Percentiles rank a stretch among this genome's conserved stretches.
Evolutionary conservation across 2,797 vertebrate genomes (phyloP).

Genomic region (Amphiprion clarkii): DNA sequence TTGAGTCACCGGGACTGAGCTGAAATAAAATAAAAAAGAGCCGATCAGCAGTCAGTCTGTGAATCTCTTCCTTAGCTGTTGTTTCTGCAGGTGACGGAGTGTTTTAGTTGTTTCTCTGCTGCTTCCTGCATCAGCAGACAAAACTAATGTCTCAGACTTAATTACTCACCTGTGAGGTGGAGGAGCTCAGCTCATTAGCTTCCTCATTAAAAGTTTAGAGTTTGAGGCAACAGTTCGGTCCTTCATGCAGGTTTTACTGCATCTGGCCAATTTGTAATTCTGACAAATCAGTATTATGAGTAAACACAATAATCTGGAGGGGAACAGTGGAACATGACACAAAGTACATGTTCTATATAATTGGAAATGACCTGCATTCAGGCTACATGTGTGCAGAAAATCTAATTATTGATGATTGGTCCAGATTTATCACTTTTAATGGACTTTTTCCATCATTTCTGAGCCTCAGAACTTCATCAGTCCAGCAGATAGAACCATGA

Average conservation of each 20-base stretch:
- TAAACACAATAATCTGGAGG: too few species aligned
- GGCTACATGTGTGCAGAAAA: too few species aligned
- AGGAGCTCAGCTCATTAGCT: slow-evolving; percentile 37
- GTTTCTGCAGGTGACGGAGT: slow-evolving; percentile 16
- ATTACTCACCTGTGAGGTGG: slow-evolving; percentile 55
- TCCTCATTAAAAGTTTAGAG: slow-evolving; percentile 28
- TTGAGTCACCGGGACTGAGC: not conserved
- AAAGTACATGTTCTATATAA: too few species aligned
- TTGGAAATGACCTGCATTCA: too few species aligned
- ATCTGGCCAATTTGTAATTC: too few species aligned
- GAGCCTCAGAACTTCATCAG: too few species aligned
- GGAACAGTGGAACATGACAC: too few species aligned
- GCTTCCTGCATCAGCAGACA: slow-evolving; percentile 26
- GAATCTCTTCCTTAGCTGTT: slow-evolving; percentile 3
- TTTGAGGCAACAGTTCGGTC: slow-evolving; percentile 10
- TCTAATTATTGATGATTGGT: too few species aligned
- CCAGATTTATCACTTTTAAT: too few species aligned
- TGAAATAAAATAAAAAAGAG: not conserved
- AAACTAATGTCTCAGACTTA: slow-evolving; percentile 31
- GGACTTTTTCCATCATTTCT: too few species aligned
- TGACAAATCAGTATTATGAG: too few species aligned
- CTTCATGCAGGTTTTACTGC: not conserved
- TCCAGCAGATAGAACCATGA: too few species aligned
- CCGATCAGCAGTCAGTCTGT: slow-evolving; percentile 20
- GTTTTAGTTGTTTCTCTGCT: slow-evolving; percentile 15